Evolutionary conservation across 2,113 vertebrate species (phyloP).

Genomic region (Mobula birostris): DNA sequence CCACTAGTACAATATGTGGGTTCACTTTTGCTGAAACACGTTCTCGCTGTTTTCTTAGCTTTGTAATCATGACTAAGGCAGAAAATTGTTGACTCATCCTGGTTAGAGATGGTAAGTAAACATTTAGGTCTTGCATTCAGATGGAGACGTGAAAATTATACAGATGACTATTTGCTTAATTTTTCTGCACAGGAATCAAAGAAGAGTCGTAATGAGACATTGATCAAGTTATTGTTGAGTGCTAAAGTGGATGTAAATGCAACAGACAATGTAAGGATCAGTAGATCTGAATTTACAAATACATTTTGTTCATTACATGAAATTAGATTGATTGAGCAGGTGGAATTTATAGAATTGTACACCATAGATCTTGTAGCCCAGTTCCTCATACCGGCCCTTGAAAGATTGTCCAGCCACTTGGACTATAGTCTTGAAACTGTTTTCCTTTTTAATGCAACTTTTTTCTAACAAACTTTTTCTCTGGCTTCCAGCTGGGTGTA

Average conservation of each 20-base stretch:
- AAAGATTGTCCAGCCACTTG: background rate
- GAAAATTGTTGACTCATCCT: background rate
- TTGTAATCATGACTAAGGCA: background rate
- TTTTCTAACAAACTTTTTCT: too few relatives aligned
- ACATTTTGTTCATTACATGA: background rate
- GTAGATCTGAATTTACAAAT: background rate
- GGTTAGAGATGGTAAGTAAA: background rate
- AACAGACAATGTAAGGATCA: slow-evolving; percentile 66
- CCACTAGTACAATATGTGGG: background rate
- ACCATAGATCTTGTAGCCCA: background rate
- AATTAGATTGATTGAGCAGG: background rate
- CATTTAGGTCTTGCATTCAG: background rate
- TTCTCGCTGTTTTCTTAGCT: background rate
- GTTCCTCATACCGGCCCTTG: background rate
- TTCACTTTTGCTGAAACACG: background rate
- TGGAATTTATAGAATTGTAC: background rate
- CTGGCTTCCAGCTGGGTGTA: too few relatives aligned
- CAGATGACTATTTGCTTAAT: background rate
- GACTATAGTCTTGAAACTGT: background rate
- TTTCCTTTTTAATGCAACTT: background rate
- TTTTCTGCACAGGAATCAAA: slow-evolving; percentile 56
- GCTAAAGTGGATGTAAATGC: slow-evolving; percentile 63
- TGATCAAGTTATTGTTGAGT: slow-evolving; percentile 65
- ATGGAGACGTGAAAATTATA: background rate
- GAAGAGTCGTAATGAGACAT: slow-evolving; percentile 60